A percentile compares a stretch with the other conserved stretches of the same genome.
These are phyloP conservation scores for Oceanites oceanicus DNA, from an alignment of 2,113 vertebrate species.

Conservation along the genomic window DNA sequence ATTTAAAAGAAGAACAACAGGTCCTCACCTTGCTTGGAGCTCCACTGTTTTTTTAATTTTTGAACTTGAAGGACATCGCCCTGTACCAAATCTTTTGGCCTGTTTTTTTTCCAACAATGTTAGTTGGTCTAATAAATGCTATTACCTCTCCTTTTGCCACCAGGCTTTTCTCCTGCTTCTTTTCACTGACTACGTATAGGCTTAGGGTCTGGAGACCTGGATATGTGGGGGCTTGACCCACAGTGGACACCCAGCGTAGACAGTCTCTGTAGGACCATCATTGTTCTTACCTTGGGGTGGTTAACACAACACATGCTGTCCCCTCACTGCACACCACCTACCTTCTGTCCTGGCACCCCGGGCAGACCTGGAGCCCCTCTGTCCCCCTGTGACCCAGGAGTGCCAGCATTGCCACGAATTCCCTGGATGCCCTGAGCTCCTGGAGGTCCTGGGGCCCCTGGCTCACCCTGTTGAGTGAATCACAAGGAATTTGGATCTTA, in stretches of 20 bases:
- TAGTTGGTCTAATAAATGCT: background rate
- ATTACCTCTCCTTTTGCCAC: background rate
- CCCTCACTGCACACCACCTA: background rate
- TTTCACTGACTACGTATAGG: background rate
- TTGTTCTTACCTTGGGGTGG: background rate
- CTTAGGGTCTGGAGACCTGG: background rate
- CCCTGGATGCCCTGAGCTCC: conserved; percentile 89
- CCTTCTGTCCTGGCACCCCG: conserved; percentile 79
- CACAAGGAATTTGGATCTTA: background rate
- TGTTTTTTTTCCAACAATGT: background rate
- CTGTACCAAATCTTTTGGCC: background rate
- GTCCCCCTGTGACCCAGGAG: conserved; percentile 77
- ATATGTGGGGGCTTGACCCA: background rate
- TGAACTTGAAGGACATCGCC: background rate
- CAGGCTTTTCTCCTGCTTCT: background rate
- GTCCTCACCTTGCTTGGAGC: background rate
- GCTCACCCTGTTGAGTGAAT: conserved; percentile 78
- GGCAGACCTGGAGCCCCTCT: conserved; percentile 76
- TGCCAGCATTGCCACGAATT: conserved; percentile 80
- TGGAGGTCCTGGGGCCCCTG: conserved; percentile 79
- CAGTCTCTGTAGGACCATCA: fast-evolving
- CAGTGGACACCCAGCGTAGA: fast-evolving
- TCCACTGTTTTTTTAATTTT: background rate
- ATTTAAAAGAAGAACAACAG: background rate
- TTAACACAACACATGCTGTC: background rate